A percentile compares a stretch with the other conserved stretches of the same genome.
These are phyloP conservation scores for Achatina immaculata DNA, from an alignment of 1,140 invertebrate genomes.

Conservation along the genomic window DNA sequence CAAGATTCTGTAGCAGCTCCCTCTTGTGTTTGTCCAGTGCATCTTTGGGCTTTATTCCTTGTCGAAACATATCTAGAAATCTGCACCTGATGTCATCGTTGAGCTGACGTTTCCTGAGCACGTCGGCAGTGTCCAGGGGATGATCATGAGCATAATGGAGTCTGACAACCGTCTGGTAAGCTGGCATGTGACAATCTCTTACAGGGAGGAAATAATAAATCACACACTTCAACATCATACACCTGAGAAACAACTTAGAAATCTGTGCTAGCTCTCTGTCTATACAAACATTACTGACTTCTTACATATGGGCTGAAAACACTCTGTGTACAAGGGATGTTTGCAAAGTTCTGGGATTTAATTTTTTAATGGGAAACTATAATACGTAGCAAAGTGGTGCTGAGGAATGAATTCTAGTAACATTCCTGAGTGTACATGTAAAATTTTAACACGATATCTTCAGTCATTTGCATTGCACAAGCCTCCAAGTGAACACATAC, in stretches of 20 bases:
- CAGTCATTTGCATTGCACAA: no score
- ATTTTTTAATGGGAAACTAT: no score
- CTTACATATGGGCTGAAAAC: no score
- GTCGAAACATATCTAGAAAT: conserved; percentile 30
- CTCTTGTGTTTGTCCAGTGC: conserved; percentile 30
- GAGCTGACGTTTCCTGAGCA: conserved; percentile 10
- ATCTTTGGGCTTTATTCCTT: conserved; percentile 31
- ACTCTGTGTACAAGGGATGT: no score
- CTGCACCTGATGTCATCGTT: conserved; percentile 19
- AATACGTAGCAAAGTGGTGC: no score
- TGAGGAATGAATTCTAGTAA: no score
- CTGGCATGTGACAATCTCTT: conserved; percentile 23
- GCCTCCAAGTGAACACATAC: no score
- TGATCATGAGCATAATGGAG: conserved; percentile 25
- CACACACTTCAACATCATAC: neutral
- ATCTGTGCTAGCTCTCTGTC: neutral
- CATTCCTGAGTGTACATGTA: no score
- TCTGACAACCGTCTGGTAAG: conserved; percentile 1
- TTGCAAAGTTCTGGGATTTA: no score
- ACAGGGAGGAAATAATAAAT: neutral
- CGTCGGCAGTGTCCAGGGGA: conserved; percentile 7
- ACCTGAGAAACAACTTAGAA: neutral
- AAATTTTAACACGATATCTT: no score
- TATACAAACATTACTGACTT: no score
- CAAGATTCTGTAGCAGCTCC: conserved; percentile 14